These are phyloP conservation scores for Pyrocephalus nanus DNA, from an alignment of 2,797 vertebrate genomes.

Conservation along the genomic window DNA sequence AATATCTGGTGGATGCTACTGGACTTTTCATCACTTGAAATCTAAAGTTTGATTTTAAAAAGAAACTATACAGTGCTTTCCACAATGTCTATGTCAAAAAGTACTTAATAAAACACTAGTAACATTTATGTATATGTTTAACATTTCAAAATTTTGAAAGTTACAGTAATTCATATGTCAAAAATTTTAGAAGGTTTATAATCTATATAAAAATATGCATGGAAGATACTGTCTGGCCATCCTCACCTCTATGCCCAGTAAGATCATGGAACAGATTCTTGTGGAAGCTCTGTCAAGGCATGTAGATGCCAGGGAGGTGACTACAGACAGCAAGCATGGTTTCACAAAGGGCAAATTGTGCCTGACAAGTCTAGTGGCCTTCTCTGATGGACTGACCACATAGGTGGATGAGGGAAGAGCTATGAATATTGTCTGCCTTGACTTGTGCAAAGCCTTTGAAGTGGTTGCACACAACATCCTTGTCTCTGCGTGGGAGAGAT, in stretches of 20 bases:
- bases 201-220: background rate
- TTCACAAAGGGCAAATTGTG: background rate
- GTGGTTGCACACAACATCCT: background rate
- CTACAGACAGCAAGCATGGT: background rate
- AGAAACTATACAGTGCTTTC: background rate
- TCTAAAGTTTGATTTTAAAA: background rate
- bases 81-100: background rate
- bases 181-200: background rate
- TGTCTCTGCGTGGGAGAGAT: background rate
- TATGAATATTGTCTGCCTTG: background rate
- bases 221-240: background rate
- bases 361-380: background rate
- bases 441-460: background rate
- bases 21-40: background rate
- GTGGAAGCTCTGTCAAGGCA: background rate
- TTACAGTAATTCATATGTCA: background rate
- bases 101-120: background rate
- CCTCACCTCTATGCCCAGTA: background rate
- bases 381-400: rapidly evolving
- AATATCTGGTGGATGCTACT: background rate
- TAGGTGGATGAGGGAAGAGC: background rate
- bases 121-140: background rate
- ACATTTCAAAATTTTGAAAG: background rate
- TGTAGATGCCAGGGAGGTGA: background rate
- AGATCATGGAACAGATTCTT: background rate